Percentiles rank a stretch among this genome's conserved stretches.
These are phyloP conservation scores for Panthera uncia DNA, from an alignment of 2,113 vertebrate species.

Conservation along the genomic window DNA sequence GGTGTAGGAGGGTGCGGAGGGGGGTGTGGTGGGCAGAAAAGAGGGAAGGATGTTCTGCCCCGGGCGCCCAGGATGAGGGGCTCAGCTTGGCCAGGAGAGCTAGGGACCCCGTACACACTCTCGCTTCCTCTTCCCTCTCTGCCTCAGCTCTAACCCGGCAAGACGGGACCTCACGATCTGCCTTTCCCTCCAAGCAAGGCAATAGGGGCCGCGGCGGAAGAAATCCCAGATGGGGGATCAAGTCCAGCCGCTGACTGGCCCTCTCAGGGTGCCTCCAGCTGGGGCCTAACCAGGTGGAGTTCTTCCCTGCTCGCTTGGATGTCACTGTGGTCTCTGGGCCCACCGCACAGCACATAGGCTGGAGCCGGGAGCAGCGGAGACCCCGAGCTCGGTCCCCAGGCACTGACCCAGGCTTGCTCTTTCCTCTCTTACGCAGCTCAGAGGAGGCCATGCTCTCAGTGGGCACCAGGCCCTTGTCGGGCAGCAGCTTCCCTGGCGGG, in stretches of 20 bases:
- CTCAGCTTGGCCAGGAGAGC: not conserved
- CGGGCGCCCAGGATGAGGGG: not conserved
- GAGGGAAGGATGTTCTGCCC: not conserved
- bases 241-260: not conserved
- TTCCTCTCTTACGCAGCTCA: conserved; percentile 85
- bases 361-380: not conserved
- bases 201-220: not conserved
- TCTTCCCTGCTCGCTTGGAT: not conserved
- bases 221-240: not conserved
- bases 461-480: conserved; percentile 86
- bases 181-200: not conserved
- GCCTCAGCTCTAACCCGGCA: not conserved
- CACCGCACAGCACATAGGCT: not conserved
- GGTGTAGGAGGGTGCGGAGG: not conserved
- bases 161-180: not conserved
- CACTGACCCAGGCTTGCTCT: conserved; percentile 85
- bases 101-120: not conserved
- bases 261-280: not conserved
- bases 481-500: conserved; percentile 93
- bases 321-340: not conserved
- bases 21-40: not conserved
- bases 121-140: not conserved
- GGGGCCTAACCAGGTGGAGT: not conserved
- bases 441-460: conserved; percentile 74
- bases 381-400: not conserved